Conservation (phyloP, 2,113 vertebrate species). For the Paracanthobrama guichenoti region DNA sequence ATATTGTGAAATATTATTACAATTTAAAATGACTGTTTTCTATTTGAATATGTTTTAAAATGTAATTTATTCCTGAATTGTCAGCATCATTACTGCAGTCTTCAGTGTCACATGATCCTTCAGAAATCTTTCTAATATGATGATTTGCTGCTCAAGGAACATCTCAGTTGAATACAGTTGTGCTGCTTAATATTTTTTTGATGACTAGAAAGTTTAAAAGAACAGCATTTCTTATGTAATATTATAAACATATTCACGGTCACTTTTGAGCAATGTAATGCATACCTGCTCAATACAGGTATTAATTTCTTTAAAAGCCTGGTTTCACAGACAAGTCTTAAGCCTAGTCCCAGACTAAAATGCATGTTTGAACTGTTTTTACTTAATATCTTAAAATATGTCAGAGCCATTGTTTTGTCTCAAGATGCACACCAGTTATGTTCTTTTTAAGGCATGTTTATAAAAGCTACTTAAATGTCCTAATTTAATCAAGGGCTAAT, state of each 20-base stretch:
- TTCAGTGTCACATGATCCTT: background rate
- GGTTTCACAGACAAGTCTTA: no score
- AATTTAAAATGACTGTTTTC: background rate
- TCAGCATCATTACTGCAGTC: background rate
- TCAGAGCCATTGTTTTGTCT: no score
- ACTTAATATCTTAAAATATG: no score
- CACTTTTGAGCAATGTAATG: background rate
- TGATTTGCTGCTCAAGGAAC: background rate
- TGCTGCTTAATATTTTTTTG: background rate
- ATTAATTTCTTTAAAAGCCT: background rate
- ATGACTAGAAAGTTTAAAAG: no score
- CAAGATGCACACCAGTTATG: no score
- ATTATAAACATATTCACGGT: background rate
- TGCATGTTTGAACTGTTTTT: no score
- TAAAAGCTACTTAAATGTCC: no score
- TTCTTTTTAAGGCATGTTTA: no score
- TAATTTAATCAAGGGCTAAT: no score
- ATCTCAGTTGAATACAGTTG: background rate
- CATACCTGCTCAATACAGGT: background rate
- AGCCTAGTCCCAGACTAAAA: no score
- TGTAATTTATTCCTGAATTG: background rate
- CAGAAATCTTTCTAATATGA: background rate
- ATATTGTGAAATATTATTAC: background rate
- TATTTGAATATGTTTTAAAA: no score
- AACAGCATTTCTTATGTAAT: no score